Evolutionary conservation across 2,888 invertebrate species (phyloP), one percentile per base, ranked within the genome.

Genomic region (Caradrina clavipalpis): DNA sequence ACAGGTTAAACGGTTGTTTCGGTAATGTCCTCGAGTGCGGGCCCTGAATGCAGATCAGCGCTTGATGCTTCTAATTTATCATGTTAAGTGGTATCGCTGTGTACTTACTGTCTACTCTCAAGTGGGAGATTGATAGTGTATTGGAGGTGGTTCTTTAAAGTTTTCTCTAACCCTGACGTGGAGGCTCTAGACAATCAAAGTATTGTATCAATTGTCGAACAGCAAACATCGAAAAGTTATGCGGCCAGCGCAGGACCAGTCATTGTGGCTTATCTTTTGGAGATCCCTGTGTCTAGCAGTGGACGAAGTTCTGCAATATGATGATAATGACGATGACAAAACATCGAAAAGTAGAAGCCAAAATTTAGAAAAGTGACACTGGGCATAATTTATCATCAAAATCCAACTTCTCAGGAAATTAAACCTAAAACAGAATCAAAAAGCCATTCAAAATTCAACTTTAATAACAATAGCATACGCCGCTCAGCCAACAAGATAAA

Each of bases 1-100:
- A 76, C 81, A 84, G 84, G 84, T 84, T 83, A 84, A 83, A 73
- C 54, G 67, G 66, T 84, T 83, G 84, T 80, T 83, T 82, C 58
- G 71, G 82, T 73, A 76, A 72, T 69, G 69, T 67, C 64, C 53
- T 58, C 56, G 11, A 51, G 61, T 67, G 69, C 62, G 21, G 51
- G 61, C 54, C 31, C 19, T 82, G 83, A 82, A 83, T 83, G 74
- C 67, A 73, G 82, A 83, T 84, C 75, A 73, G 59, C 55, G 49
- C 31, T 70, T 56, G 70, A 55, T 59, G 68, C 54, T 54, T 56
- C 67, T 66, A 74, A 81, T 83, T 83, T 83, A 80, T 82, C 70
- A 76, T 76, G 54, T 60, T 62, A 49, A 62, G 26, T 57, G 45
- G 53, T 74, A 58, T 61, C 11, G 49, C 53, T 64, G 39, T 72